phyloP scores from a whole-genome alignment of 1,140 invertebrate genomes.

The Acromyrmex heyeri region DNA sequence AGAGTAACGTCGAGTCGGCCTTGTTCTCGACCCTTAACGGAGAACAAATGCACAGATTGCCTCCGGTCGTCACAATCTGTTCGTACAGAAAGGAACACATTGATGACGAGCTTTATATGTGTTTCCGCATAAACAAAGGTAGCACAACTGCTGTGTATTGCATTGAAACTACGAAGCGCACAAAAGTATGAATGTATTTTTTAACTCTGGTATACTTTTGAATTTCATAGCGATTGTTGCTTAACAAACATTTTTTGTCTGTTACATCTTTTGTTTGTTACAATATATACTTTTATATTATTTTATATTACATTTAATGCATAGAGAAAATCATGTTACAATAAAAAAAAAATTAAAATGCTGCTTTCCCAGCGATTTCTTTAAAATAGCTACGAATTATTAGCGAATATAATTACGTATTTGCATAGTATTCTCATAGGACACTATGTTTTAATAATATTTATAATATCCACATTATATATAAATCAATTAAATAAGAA shows the following conservation, averaged over 20 bases:
- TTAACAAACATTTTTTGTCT: background rate
- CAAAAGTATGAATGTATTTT: slow-evolving; percentile 42
- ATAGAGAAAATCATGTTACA: background rate
- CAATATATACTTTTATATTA: too few species aligned
- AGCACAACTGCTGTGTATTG: slow-evolving; percentile 56
- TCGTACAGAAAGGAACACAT: slow-evolving; percentile 56
- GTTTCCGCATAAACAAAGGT: slow-evolving; percentile 72
- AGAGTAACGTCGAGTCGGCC: slow-evolving; percentile 28
- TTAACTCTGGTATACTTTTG: background rate
- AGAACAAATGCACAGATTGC: slow-evolving; percentile 53
- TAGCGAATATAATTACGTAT: background rate
- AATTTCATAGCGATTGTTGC: background rate
- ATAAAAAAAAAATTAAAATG: background rate
- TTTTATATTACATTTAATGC: background rate
- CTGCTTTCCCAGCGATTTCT: background rate
- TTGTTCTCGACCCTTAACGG: slow-evolving; percentile 63
- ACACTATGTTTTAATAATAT: background rate
- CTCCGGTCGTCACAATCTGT: slow-evolving; percentile 19
- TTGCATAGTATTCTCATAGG: background rate
- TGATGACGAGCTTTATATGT: slow-evolving; percentile 59
- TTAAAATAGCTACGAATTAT: background rate
- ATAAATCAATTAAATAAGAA: too few species aligned
- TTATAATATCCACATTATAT: background rate
- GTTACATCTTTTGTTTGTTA: too few species aligned
- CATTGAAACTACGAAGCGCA: slow-evolving; percentile 68